Evolutionary conservation across 1,140 invertebrate genomes (phyloP).

Genomic region (Drosophila fuyamai): DNA sequence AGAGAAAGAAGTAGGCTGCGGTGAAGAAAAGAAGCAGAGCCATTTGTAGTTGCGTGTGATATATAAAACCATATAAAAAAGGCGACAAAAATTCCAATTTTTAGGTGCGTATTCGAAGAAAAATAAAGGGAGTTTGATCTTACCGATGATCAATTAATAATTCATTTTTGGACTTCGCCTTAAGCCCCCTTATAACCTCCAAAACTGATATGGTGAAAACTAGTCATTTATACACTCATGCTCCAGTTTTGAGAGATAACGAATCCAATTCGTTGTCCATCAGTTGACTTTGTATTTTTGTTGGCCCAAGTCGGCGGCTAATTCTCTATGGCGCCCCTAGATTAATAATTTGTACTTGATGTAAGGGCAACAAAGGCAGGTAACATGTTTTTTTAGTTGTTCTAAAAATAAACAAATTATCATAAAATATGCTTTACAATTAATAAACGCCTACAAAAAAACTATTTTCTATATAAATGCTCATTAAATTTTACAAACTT

Average conservation of each 20-base stretch:
- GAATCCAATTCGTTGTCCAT: slow-evolving; percentile 8
- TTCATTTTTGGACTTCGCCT: slow-evolving; percentile 25
- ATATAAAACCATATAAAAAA: slow-evolving; percentile 33
- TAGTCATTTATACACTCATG: slow-evolving; percentile 10
- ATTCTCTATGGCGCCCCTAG: slow-evolving; percentile 13
- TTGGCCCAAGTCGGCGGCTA: slow-evolving; percentile 18
- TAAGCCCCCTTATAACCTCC: slow-evolving; percentile 57
- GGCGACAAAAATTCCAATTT: slow-evolving; percentile 41
- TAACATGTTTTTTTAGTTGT: background rate
- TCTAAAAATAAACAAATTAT: no score
- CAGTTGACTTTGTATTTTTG: slow-evolving; percentile 7
- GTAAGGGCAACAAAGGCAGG: background rate
- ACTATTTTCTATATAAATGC: no score
- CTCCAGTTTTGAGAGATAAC: slow-evolving; percentile 26
- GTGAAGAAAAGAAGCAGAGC: slow-evolving; percentile 37
- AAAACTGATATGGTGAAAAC: slow-evolving; percentile 32
- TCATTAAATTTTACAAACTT: background rate
- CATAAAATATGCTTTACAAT: no score
- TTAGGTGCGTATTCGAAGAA: slow-evolving; percentile 29
- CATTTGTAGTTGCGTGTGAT: slow-evolving; percentile 46
- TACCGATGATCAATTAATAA: slow-evolving; percentile 55
- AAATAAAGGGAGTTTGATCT: background rate
- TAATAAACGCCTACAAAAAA: no score
- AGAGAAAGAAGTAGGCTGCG: slow-evolving; percentile 52
- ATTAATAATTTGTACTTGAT: slow-evolving; percentile 3